A percentile compares a stretch with the other conserved stretches of the same genome.
Evolutionary conservation across 2,113 vertebrate genomes (phyloP).

Genomic region (Sander lucioperca): DNA sequence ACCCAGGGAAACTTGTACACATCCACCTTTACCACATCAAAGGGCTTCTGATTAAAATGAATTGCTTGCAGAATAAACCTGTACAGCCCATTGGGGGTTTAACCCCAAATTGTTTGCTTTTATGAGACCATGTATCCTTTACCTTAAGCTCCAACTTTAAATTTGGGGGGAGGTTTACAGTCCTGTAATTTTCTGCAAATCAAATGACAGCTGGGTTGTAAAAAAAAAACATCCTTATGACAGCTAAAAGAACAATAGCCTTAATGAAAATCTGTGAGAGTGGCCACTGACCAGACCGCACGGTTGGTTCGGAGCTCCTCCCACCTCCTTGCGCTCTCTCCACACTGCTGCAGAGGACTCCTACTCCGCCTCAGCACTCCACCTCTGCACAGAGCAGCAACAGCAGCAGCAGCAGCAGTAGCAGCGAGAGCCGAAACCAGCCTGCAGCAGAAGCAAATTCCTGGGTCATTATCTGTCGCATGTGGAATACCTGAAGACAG

Average conservation of each 20-base stretch:
- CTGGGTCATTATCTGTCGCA: constrained; percentile 32
- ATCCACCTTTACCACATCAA: constrained; percentile 48
- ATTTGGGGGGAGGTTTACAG: background rate
- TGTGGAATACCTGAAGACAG: constrained; percentile 20
- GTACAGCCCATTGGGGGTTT: constrained; percentile 3
- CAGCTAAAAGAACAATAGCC: constrained; percentile 19
- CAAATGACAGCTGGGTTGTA: background rate
- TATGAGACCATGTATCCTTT: background rate
- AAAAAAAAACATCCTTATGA: constrained; percentile 8
- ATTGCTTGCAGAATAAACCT: constrained; percentile 30
- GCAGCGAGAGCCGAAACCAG: constrained; percentile 9
- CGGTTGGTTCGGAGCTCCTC: constrained; percentile 69
- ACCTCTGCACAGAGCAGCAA: constrained; percentile 70
- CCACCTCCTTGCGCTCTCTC: constrained; percentile 68
- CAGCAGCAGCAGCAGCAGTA: constrained; percentile 34
- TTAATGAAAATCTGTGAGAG: constrained; percentile 18
- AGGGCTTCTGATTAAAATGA: constrained; percentile 41
- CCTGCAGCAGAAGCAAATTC: constrained; percentile 15
- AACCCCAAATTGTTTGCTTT: background rate
- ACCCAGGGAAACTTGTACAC: constrained; percentile 9
- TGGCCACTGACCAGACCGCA: constrained; percentile 50
- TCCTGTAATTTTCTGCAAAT: background rate
- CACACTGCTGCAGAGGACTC: constrained; percentile 64
- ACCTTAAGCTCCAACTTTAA: background rate
- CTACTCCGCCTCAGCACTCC: constrained; percentile 59